phyloP scores from a whole-genome alignment of 2,113 vertebrate genomes.

The Dendrocopos noguchii region DNA sequence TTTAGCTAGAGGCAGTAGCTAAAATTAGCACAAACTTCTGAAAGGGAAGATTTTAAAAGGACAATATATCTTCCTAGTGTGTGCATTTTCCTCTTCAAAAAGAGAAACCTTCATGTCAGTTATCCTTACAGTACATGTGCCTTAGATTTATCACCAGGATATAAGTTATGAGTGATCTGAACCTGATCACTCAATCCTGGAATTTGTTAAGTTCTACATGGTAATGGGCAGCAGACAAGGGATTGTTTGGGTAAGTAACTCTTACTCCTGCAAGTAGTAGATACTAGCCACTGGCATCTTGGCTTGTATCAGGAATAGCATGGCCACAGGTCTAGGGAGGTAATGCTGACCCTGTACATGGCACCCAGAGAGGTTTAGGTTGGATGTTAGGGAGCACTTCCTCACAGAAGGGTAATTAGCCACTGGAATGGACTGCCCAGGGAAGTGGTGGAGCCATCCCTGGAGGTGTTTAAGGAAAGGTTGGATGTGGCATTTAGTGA shows the following conservation, averaged over 20 bases:
- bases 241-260: accelerated
- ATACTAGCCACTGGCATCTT: not conserved
- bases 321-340: too few species aligned
- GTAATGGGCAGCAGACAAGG: not conserved
- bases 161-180: not conserved
- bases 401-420: too few species aligned
- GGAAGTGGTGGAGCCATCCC: too few species aligned
- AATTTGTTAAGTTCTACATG: not conserved
- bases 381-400: too few species aligned
- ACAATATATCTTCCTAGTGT: not conserved
- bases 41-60: not conserved
- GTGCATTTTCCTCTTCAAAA: not conserved
- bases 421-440: too few species aligned
- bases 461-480: too few species aligned
- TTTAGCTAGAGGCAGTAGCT: not conserved
- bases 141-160: not conserved
- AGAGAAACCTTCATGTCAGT: not conserved
- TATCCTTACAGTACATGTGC: not conserved
- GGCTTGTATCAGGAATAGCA: too few species aligned
- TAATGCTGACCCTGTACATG: too few species aligned
- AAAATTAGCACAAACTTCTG: not conserved
- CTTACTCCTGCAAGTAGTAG: not conserved
- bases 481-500: too few species aligned
- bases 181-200: not conserved
- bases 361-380: too few species aligned